These are phyloP conservation scores for Drosophila ironensis DNA, from an alignment of 1,140 invertebrate species.

Conservation along the genomic window DNA sequence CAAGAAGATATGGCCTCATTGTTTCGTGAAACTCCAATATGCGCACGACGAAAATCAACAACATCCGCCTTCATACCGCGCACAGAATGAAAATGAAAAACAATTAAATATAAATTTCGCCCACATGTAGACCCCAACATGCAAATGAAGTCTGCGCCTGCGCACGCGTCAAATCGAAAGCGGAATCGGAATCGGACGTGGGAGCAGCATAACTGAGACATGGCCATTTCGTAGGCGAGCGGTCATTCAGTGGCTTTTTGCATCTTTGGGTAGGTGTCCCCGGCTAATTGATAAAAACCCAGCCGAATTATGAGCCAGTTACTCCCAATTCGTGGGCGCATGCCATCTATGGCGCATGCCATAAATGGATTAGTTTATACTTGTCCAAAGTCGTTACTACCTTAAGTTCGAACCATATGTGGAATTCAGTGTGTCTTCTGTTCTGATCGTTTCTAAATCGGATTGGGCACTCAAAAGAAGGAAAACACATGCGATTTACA, in stretches of 20 bases:
- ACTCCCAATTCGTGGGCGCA: slow-evolving; percentile 34
- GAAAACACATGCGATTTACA: not conserved
- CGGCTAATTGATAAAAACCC: slow-evolving; percentile 13
- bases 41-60: slow-evolving; percentile 1
- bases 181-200: slow-evolving; percentile 14
- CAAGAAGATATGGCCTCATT: not conserved
- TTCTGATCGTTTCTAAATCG: too few relatives aligned
- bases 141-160: slow-evolving; percentile 35
- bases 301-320: slow-evolving; percentile 23
- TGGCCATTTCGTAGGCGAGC: slow-evolving; percentile 22
- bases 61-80: slow-evolving; percentile 1
- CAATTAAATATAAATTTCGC: slow-evolving; percentile 10
- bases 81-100: not conserved
- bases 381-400: slow-evolving; percentile 11
- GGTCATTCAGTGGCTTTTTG: slow-evolving; percentile 14
- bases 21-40: slow-evolving; percentile 9
- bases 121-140: slow-evolving; percentile 20
- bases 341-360: slow-evolving; percentile 8
- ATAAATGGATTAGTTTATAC: not conserved
- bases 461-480: too few relatives aligned
- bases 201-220: slow-evolving; percentile 5
- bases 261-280: slow-evolving; percentile 7
- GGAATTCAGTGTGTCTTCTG: not conserved
- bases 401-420: not conserved
- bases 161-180: slow-evolving; percentile 31